A percentile compares a stretch with the other conserved stretches of the same genome.
These are phyloP conservation scores for Aldrovandia affinis DNA, from an alignment of 2,797 vertebrate genomes.

Conservation along the genomic window DNA sequence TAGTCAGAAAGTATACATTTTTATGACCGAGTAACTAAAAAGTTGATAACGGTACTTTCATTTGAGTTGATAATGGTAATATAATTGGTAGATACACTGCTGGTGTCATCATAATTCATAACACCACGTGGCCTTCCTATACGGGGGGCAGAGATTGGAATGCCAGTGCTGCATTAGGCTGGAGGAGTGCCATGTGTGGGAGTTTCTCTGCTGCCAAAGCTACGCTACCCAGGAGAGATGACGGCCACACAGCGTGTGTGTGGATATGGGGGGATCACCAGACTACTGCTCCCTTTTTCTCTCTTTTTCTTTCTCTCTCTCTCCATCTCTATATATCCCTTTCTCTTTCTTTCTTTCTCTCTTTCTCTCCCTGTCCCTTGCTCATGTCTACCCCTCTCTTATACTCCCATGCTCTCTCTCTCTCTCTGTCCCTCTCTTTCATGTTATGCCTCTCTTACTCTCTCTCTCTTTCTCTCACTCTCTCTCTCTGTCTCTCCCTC, in stretches of 20 bases:
- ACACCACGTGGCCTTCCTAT: background rate
- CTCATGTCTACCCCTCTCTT: no score
- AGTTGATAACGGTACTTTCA: no score
- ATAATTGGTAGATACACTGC: background rate
- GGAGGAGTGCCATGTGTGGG: background rate
- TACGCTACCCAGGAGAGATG: background rate
- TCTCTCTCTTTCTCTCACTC: background rate
- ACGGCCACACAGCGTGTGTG: background rate
- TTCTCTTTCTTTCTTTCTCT: background rate
- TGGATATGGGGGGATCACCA: background rate
- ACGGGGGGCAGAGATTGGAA: background rate
- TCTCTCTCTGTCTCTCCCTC: background rate
- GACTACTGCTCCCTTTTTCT: background rate
- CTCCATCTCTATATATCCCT: background rate
- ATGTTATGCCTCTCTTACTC: no score
- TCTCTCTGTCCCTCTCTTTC: background rate
- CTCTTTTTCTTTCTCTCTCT: background rate
- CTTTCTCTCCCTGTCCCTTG: background rate
- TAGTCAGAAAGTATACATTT: background rate
- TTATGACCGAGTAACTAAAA: background rate
- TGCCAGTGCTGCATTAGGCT: constrained; percentile 9
- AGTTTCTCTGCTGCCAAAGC: background rate
- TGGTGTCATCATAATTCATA: background rate
- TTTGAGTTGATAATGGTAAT: background rate
- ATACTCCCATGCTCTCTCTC: background rate